phyloP scores from a whole-genome alignment of 2,113 vertebrate genomes.

The Onychostruthus taczanowskii region DNA sequence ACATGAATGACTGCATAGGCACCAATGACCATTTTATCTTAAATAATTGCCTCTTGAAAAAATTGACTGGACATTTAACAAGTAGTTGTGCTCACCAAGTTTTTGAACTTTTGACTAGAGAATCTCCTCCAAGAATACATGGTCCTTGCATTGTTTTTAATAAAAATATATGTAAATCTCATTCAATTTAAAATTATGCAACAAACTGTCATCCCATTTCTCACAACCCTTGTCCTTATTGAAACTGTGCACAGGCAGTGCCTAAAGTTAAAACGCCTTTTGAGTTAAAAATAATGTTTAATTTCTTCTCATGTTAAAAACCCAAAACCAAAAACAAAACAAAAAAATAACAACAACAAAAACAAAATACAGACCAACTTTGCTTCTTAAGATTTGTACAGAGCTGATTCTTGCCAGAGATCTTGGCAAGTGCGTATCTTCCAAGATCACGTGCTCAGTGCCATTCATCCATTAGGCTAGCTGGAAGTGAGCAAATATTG shows the following conservation, averaged over 20 bases:
- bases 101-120: not conserved
- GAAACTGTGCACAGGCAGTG: not conserved
- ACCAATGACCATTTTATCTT: not conserved
- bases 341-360: not conserved
- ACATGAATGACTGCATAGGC: not conserved
- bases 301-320: not conserved
- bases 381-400: not conserved
- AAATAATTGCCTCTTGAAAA: not conserved
- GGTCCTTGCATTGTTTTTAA: not conserved
- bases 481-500: not conserved
- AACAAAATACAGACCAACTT: not conserved
- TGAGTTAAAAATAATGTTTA: not conserved
- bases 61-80: not conserved
- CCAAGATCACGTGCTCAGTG: not conserved
- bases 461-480: slow-evolving; percentile 2
- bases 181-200: slow-evolving; percentile 13
- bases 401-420: not conserved
- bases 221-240: not conserved
- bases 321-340: not conserved
- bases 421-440: not conserved
- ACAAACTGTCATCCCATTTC: not conserved
- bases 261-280: not conserved
- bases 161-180: slow-evolving; percentile 8
- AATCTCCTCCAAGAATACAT: not conserved
- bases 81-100: not conserved